Evolutionary conservation across 2,797 vertebrate genomes (phyloP).

Genomic region (Trachurus trachurus): DNA sequence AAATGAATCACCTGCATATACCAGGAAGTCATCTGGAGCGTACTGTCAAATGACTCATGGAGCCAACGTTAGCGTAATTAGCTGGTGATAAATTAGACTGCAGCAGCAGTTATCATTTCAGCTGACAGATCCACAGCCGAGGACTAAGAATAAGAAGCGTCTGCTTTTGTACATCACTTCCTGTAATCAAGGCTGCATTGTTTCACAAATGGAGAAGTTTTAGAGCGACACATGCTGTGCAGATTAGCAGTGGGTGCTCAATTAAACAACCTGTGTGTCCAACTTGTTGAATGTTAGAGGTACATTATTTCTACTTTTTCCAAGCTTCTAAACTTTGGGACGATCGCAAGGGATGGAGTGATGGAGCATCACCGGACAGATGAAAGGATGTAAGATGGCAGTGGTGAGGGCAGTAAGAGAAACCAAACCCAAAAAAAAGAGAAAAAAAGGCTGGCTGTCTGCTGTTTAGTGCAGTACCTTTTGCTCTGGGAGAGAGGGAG

Average conservation of each 20-base stretch:
- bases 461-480: slow-evolving; percentile 39
- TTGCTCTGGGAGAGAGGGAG: slow-evolving; percentile 39
- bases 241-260: not conserved
- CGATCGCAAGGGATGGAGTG: slow-evolving; percentile 19
- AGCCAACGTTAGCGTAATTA: not conserved
- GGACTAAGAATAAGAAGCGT: no score
- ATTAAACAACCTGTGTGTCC: not conserved
- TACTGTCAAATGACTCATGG: not conserved
- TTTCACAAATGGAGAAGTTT: not conserved
- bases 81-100: not conserved
- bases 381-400: slow-evolving; percentile 21
- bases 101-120: not conserved
- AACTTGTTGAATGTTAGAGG: slow-evolving; percentile 6
- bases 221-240: no score
- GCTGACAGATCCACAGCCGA: not conserved
- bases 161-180: not conserved
- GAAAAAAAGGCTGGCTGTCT: slow-evolving; percentile 4
- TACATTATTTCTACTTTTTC: not conserved
- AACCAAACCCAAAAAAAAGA: not conserved
- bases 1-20: not conserved
- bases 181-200: not conserved
- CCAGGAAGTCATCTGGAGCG: not conserved
- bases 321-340: not conserved
- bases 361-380: slow-evolving; percentile 32
- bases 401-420: slow-evolving; percentile 10